These are phyloP conservation scores for Eulemur coronatus DNA, from an alignment of 2,797 vertebrate species.

Conservation along the genomic window DNA sequence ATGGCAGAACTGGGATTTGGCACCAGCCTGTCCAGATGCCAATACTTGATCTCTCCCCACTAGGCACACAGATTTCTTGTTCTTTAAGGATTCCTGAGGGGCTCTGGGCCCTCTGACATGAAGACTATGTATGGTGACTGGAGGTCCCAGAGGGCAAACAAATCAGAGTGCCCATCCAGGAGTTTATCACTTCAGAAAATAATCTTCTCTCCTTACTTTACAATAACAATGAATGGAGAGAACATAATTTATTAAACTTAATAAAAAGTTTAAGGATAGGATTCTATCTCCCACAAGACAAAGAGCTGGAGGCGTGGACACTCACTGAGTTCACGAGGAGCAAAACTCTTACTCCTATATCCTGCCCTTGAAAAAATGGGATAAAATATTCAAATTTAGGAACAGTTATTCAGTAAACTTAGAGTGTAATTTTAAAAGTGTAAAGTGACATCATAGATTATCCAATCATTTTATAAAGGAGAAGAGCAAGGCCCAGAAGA, in stretches of 20 bases:
- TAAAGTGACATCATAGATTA: not conserved
- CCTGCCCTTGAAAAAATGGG: not conserved
- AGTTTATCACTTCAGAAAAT: not conserved
- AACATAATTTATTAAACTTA: not conserved
- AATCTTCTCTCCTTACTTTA: not conserved
- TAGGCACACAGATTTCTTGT: rapidly evolving
- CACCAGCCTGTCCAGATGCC: too few species aligned
- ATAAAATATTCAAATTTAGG: not conserved
- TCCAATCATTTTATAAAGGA: not conserved
- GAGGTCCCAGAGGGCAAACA: not conserved
- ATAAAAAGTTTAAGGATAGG: not conserved
- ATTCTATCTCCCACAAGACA: not conserved
- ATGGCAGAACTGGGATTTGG: not conserved
- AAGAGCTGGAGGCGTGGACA: not conserved
- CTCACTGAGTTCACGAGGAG: not conserved
- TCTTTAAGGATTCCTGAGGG: not conserved
- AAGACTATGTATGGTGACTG: not conserved
- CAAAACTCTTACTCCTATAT: not conserved
- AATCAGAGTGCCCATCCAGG: not conserved
- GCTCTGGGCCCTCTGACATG: not conserved
- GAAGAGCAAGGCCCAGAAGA: not conserved
- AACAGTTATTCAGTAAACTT: not conserved
- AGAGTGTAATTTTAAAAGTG: not conserved
- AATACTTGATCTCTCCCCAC: not conserved
- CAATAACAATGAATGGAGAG: not conserved